Percentiles rank a stretch among this genome's conserved stretches.
Conservation (phyloP, 1,140 invertebrate genomes). For the Elysia chlorotica region DNA sequence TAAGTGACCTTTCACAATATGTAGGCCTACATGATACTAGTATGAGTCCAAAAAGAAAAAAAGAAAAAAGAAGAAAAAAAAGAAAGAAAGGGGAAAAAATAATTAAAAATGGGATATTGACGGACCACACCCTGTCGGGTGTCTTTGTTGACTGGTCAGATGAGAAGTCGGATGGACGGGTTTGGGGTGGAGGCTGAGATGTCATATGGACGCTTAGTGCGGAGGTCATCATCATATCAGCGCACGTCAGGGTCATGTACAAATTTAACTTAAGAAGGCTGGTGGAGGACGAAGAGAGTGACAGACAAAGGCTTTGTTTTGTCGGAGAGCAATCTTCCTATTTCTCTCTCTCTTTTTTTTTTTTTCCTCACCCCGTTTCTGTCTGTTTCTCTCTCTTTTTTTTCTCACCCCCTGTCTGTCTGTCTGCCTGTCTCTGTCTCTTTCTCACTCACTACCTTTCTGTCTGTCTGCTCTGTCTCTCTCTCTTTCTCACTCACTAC, state of each 20-base stretch:
- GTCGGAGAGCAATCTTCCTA: no score
- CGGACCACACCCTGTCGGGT: not conserved
- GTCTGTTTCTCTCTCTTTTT: not conserved
- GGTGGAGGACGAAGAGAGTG: no score
- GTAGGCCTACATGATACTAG: no score
- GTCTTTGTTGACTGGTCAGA: not conserved
- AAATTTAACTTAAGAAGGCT: not conserved
- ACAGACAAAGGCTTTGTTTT: no score
- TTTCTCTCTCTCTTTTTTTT: not conserved
- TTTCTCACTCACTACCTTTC: no score
- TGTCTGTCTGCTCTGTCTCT: not conserved
- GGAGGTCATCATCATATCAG: not conserved
- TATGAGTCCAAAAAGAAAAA: not conserved
- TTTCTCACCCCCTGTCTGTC: not conserved
- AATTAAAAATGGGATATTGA: not conserved
- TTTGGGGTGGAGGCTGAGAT: not conserved
- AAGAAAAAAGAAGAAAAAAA: not conserved
- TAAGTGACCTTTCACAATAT: no score
- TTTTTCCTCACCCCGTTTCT: not conserved
- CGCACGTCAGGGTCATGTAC: not conserved
- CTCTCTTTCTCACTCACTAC: not conserved
- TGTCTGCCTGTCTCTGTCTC: no score
- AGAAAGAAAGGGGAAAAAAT: not conserved
- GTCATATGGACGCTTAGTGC: not conserved
- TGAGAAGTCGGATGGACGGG: not conserved